Evolutionary conservation across 2,113 vertebrate genomes (phyloP).

Genomic region (Paedocypris sp.): DNA sequence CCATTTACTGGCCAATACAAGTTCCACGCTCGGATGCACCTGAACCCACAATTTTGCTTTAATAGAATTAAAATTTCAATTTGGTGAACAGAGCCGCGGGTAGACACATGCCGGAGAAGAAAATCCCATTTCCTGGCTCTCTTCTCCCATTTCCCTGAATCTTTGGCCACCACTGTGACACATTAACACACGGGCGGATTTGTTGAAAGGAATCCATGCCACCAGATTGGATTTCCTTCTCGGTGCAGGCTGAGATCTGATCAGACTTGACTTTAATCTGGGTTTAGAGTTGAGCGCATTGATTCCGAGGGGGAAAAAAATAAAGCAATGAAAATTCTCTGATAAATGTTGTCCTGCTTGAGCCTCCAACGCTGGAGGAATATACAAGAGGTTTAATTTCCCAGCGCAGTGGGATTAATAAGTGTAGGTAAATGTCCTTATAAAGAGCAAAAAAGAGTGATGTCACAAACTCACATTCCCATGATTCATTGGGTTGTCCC

Average conservation of each 20-base stretch:
- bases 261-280: constrained; percentile 37
- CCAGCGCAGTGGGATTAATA: too few species aligned
- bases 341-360: too few species aligned
- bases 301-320: constrained; percentile 4
- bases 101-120: neutral
- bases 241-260: constrained; percentile 20
- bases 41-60: constrained; percentile 18
- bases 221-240: constrained; percentile 42
- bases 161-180: constrained; percentile 21
- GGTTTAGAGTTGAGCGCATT: constrained; percentile 12
- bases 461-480: too few species aligned
- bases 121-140: constrained; percentile 33
- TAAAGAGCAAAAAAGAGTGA: too few species aligned
- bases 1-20: constrained; percentile 27
- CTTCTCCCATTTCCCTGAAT: constrained; percentile 15
- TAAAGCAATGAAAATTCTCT: neutral
- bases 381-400: too few species aligned
- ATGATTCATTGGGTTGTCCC: too few species aligned
- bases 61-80: constrained; percentile 43
- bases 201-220: constrained; percentile 29
- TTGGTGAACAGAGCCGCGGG: constrained; percentile 18
- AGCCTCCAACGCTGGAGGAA: too few species aligned
- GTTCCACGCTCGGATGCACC: constrained; percentile 24
- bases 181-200: constrained; percentile 33
- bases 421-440: too few species aligned